A percentile compares a stretch with the other conserved stretches of the same genome.
Conservation (phyloP, 2,113 vertebrate genomes). For the Triplophysa tibetana region DNA sequence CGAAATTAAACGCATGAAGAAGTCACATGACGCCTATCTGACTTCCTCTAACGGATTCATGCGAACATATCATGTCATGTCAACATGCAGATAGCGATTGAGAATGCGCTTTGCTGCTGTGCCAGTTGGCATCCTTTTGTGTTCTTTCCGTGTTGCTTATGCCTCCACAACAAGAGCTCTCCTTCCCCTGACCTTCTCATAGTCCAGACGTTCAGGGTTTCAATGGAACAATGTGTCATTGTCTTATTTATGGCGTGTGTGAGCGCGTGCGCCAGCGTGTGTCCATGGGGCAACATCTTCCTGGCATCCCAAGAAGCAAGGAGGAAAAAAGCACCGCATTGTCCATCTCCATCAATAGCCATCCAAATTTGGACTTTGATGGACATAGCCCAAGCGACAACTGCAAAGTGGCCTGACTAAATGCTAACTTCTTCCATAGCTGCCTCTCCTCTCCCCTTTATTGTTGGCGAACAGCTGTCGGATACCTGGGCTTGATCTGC, state of each 20-base stretch:
- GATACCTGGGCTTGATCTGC: conserved; percentile 50
- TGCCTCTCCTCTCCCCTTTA: conserved; percentile 49
- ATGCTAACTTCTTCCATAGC: conserved; percentile 53
- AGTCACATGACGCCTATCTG: conserved; percentile 1
- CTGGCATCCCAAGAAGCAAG: conserved; percentile 53
- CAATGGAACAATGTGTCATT: conserved; percentile 54
- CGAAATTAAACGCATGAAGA: neutral
- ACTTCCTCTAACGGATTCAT: conserved; percentile 38
- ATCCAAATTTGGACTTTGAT: conserved; percentile 52
- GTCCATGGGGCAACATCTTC: conserved; percentile 42
- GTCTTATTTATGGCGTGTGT: conserved; percentile 61
- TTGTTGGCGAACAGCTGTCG: conserved; percentile 57
- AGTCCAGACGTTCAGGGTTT: conserved; percentile 61
- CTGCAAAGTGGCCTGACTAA: conserved; percentile 49
- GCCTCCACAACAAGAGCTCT: conserved; percentile 41
- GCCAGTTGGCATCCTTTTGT: conserved; percentile 47
- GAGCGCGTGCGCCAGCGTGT: conserved; percentile 27
- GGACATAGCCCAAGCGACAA: conserved; percentile 51
- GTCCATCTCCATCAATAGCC: conserved; percentile 57
- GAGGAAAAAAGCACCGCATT: conserved; percentile 51
- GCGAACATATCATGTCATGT: conserved; percentile 41
- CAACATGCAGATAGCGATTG: conserved; percentile 41
- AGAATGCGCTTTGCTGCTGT: conserved; percentile 35
- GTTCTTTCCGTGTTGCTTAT: conserved; percentile 44
- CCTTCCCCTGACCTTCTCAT: conserved; percentile 58